Percentiles rank a stretch among this genome's conserved stretches.
Evolutionary conservation across 2,113 vertebrate species (phyloP).

Genomic region (Oryctolagus cuniculus): DNA sequence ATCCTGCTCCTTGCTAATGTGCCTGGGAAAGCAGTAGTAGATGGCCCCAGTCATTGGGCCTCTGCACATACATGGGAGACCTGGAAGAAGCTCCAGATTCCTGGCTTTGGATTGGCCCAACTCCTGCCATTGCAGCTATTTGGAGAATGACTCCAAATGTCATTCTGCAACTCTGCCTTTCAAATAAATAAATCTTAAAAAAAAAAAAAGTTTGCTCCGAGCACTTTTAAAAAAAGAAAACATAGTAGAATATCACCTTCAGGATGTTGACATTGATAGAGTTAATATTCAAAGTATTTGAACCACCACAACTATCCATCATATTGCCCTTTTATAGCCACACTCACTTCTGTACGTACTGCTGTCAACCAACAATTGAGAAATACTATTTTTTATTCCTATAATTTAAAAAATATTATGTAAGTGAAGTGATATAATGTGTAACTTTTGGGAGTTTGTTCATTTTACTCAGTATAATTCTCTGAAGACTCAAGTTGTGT

Average conservation of each 20-base stretch:
- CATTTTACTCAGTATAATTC: not conserved
- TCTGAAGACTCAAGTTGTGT: not conserved
- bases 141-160: too few relatives aligned
- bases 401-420: constrained; percentile 23
- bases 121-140: too few relatives aligned
- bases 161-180: too few relatives aligned
- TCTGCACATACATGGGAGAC: too few relatives aligned
- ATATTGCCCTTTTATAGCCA: not conserved
- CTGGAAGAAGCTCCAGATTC: too few relatives aligned
- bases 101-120: too few relatives aligned
- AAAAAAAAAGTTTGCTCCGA: too few relatives aligned
- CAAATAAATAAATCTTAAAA: too few relatives aligned
- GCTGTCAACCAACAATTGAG: not conserved
- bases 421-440: not conserved
- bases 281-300: constrained; percentile 40
- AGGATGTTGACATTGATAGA: not conserved
- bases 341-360: not conserved
- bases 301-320: not conserved
- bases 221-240: not conserved
- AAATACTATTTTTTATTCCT: not conserved
- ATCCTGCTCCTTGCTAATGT: too few relatives aligned
- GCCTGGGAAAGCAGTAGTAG: too few relatives aligned
- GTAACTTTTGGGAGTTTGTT: not conserved
- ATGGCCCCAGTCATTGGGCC: too few relatives aligned
- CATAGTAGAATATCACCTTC: not conserved